phyloP scores from a whole-genome alignment of 2,888 invertebrate genomes.

The Andrena minutula region DNA sequence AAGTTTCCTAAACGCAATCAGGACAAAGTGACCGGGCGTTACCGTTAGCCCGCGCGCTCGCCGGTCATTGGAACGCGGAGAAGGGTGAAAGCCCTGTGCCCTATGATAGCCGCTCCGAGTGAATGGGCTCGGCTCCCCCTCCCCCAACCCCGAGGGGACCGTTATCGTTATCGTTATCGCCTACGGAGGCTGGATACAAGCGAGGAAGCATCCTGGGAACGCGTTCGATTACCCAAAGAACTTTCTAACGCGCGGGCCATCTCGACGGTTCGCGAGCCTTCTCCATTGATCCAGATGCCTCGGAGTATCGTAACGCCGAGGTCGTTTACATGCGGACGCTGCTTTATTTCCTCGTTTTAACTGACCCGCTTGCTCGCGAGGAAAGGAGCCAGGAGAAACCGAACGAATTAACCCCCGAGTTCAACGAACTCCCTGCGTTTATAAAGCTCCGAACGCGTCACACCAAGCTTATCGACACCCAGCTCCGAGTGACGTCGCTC shows the following conservation, averaged over 20 bases:
- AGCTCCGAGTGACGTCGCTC: no score
- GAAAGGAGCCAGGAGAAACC: neutral
- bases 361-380: neutral
- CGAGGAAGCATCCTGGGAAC: neutral
- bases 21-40: slow-evolving; percentile 73
- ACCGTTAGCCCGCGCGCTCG: slow-evolving; percentile 69
- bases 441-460: no score
- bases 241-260: slow-evolving; percentile 27
- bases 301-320: no score
- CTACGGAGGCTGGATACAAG: slow-evolving; percentile 24
- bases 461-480: no score
- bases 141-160: slow-evolving; percentile 37
- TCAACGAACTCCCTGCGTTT: no score
- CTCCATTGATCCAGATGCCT: neutral
- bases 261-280: neutral
- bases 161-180: slow-evolving; percentile 67
- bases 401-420: neutral
- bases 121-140: slow-evolving; percentile 58
- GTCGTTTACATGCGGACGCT: no score
- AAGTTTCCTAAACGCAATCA: slow-evolving; percentile 78
- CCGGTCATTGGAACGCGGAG: slow-evolving; percentile 22
- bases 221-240: slow-evolving; percentile 14
- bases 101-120: slow-evolving; percentile 64
- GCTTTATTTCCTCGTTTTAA: no score
- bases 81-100: slow-evolving; percentile 57